Evolutionary conservation across 2,797 vertebrate genomes (phyloP).

Genomic region (Salmo trutta): DNA sequence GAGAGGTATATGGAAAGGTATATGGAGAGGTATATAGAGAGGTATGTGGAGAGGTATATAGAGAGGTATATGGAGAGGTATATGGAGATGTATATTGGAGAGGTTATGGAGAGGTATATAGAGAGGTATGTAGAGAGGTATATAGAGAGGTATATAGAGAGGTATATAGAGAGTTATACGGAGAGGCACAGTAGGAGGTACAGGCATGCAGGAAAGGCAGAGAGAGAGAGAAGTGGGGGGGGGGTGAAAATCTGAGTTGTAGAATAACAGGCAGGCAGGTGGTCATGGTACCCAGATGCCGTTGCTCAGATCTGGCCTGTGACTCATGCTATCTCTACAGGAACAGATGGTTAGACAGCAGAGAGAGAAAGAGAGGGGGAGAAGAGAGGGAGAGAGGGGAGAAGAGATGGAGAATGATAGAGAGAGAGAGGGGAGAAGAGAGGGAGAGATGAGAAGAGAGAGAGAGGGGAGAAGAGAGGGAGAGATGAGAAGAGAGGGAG

Average conservation of each 20-base stretch:
- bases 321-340: constrained; percentile 68
- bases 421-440: constrained; percentile 27
- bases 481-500: no score
- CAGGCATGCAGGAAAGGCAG: background rate
- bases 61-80: no score
- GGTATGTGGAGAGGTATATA: no score
- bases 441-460: constrained; percentile 27
- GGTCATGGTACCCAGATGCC: constrained; percentile 59
- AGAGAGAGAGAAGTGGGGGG: background rate
- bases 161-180: constrained; percentile 15
- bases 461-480: background rate
- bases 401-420: background rate
- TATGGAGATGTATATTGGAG: no score
- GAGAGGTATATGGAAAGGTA: no score
- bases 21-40: no score
- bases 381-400: constrained; percentile 1
- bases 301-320: constrained; percentile 66
- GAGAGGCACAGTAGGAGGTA: background rate
- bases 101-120: no score
- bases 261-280: constrained; percentile 28
- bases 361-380: constrained; percentile 2
- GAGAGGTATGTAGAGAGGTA: no score
- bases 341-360: constrained; percentile 77
- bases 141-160: no score
- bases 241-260: constrained; percentile 29